Evolutionary conservation across 1,140 invertebrate species (phyloP).

Genomic region (Pteromalus puparum): DNA sequence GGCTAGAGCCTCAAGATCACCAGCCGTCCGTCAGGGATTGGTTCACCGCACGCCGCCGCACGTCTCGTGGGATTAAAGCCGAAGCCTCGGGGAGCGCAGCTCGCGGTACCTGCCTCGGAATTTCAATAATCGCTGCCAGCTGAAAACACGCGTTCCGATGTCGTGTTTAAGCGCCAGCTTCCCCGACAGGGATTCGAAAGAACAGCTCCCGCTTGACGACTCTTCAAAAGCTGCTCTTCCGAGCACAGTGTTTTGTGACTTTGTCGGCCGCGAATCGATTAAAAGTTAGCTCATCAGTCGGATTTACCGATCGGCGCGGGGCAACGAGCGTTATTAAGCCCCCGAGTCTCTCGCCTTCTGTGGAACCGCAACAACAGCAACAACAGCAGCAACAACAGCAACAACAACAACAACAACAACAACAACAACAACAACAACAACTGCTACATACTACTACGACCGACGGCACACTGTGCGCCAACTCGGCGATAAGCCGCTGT

Average conservation of each 20-base stretch:
- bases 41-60: constrained; percentile 57
- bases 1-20: not conserved
- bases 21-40: constrained; percentile 55
- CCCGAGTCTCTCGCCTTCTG: not conserved
- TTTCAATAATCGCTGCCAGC: constrained; percentile 61
- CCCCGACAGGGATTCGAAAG: no score
- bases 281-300: constrained; percentile 14
- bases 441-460: no score
- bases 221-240: no score
- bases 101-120: constrained; percentile 65
- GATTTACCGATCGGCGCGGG: not conserved
- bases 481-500: not conserved
- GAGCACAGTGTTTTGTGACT: no score
- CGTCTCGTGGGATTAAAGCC: constrained; percentile 65
- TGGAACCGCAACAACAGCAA: no score
- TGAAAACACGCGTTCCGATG: no score
- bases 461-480: not conserved
- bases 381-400: no score
- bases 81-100: constrained; percentile 69
- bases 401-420: no score
- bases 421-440: no score
- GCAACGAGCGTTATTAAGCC: not conserved
- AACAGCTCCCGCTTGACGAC: not conserved
- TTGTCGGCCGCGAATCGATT: not conserved
- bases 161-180: no score